These are phyloP conservation scores for Spodoptera exigua DNA, from an alignment of 2,888 invertebrate species.

Conservation along the genomic window DNA sequence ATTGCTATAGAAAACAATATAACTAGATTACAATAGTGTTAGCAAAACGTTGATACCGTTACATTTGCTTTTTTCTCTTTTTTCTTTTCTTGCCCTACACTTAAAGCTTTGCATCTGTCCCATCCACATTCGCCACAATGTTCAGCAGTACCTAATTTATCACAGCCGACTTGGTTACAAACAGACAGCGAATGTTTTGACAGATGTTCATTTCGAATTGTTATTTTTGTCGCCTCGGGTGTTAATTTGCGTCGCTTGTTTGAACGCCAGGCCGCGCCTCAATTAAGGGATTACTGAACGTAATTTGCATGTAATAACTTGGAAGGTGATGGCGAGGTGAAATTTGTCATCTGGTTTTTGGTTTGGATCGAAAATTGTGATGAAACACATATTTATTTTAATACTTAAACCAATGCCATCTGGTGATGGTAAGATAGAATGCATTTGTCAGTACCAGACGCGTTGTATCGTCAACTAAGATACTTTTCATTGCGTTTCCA, in stretches of 20 bases:
- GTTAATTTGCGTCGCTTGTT: slow-evolving; percentile 68
- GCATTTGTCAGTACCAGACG: too few relatives aligned
- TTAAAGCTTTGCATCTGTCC: slow-evolving; percentile 32
- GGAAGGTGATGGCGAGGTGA: slow-evolving; percentile 42
- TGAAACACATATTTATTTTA: background rate
- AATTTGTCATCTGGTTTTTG: slow-evolving; percentile 36
- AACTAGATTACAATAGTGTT: too few relatives aligned
- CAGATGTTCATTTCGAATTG: slow-evolving; percentile 74
- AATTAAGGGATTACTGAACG: slow-evolving; percentile 59
- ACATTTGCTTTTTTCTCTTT: too few relatives aligned
- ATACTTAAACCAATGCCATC: too few relatives aligned
- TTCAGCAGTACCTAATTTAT: slow-evolving; percentile 54
- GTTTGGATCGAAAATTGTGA: background rate
- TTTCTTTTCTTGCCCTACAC: background rate
- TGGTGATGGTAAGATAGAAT: too few relatives aligned
- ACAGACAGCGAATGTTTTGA: slow-evolving; percentile 68
- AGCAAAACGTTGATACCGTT: too few relatives aligned
- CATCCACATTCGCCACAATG: slow-evolving; percentile 29
- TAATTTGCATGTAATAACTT: slow-evolving; percentile 61
- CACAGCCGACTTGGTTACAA: slow-evolving; percentile 30
- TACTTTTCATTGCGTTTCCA: too few relatives aligned
- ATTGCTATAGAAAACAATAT: too few relatives aligned
- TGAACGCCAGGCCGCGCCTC: slow-evolving; percentile 58
- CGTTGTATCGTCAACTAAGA: too few relatives aligned
- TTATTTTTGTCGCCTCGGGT: slow-evolving; percentile 72